Conservation (phyloP, 53 echinoderm and acorn worm species). For the Holothuria scabra region DNA sequence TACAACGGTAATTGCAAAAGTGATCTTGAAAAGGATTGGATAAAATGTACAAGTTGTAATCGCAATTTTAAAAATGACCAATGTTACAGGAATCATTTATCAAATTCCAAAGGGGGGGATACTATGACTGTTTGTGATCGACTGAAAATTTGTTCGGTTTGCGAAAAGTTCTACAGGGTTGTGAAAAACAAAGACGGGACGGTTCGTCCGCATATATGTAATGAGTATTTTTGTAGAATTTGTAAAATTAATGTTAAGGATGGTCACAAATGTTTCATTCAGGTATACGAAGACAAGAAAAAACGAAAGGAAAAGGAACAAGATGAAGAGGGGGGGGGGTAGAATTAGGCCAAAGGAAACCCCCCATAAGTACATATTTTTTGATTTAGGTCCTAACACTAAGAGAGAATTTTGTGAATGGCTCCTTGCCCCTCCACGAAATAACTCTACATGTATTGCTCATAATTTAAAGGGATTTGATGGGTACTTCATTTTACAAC, state of each 20-base stretch:
- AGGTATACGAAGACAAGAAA: not conserved
- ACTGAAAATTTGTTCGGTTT: constrained; percentile 27
- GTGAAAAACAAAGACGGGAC: constrained; percentile 53
- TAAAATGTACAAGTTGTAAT: constrained; percentile 52
- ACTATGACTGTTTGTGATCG: not conserved
- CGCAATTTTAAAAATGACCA: constrained; percentile 55
- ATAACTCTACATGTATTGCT: constrained; percentile 19
- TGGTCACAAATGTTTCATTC: not conserved
- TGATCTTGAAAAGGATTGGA: not conserved
- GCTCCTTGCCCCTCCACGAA: no score
- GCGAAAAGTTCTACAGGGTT: constrained; percentile 19
- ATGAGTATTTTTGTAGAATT: not conserved
- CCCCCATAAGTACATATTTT: not conserved
- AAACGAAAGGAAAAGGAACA: no score
- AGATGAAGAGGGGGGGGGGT: no score
- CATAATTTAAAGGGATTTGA: constrained; percentile 53
- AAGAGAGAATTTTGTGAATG: no score
- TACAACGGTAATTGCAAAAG: constrained; percentile 28
- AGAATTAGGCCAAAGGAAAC: no score
- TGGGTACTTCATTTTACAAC: constrained; percentile 17
- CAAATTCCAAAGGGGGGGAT: not conserved
- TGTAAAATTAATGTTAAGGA: not conserved
- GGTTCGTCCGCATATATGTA: not conserved
- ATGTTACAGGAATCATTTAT: constrained; percentile 57
- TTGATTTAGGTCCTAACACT: constrained; percentile 21